Conservation (phyloP, 1,140 invertebrate genomes). For the Mylabris phalerata region DNA sequence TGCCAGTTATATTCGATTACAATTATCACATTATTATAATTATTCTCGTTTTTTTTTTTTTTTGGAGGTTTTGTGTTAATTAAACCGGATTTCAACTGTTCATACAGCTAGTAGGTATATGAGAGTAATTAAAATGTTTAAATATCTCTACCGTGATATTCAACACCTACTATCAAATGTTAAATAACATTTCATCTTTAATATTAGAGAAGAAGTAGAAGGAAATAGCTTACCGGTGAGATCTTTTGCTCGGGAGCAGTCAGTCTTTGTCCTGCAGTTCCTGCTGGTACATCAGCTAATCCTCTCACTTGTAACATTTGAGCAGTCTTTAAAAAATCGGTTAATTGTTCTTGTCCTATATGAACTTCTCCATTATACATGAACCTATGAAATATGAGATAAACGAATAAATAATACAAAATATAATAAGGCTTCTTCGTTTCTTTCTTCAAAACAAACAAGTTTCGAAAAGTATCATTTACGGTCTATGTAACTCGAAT, state of each 20-base stretch:
- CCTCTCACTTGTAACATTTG: slow-evolving; percentile 86
- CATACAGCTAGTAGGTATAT: too few relatives aligned
- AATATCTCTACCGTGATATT: background rate
- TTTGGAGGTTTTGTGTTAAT: too few relatives aligned
- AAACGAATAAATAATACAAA: background rate
- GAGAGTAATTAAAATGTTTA: too few relatives aligned
- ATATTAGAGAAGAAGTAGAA: background rate
- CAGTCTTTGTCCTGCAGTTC: slow-evolving; percentile 43
- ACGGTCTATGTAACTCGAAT: background rate
- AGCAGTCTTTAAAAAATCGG: slow-evolving; percentile 82
- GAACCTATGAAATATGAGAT: slow-evolving; percentile 52
- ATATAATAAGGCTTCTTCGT: slow-evolving; percentile 1
- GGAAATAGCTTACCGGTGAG: slow-evolving; percentile 36
- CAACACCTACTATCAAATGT: slow-evolving; percentile 6
- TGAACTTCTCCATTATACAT: slow-evolving; percentile 95
- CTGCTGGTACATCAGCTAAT: slow-evolving; percentile 69
- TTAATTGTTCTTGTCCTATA: slow-evolving; percentile 82
- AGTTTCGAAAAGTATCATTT: background rate
- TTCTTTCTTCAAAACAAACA: slow-evolving; percentile 9
- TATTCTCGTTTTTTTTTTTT: too few relatives aligned
- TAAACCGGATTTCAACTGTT: too few relatives aligned
- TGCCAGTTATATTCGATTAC: too few relatives aligned
- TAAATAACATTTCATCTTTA: slow-evolving; percentile 7
- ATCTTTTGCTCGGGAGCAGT: slow-evolving; percentile 53
- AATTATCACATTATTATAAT: too few relatives aligned